Conservation (phyloP, 2,113 vertebrate species). For the Struthidea cinerea region DNA sequence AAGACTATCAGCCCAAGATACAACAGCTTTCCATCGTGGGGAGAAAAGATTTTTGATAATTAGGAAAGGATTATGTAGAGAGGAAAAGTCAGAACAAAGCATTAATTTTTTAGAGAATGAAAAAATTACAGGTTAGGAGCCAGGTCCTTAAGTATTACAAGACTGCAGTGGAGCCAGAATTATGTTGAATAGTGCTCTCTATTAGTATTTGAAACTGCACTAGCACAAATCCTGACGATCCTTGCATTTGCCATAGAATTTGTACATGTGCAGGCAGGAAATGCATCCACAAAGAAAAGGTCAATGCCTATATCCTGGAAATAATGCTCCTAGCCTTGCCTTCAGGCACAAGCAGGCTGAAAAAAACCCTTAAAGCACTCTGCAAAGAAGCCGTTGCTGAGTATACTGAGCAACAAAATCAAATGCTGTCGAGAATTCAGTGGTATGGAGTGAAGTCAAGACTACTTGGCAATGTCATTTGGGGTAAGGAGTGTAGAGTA, state of each 20-base stretch:
- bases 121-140: background rate
- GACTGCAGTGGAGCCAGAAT: background rate
- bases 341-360: background rate
- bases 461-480: background rate
- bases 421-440: background rate
- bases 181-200: background rate
- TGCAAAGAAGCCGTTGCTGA: background rate
- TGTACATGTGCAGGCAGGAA: background rate
- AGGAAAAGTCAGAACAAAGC: background rate
- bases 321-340: background rate
- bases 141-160: background rate
- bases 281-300: background rate
- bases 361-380: background rate
- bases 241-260: background rate
- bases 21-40: background rate
- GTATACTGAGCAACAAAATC: background rate
- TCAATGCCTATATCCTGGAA: background rate
- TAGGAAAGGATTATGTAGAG: background rate
- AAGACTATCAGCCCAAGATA: background rate
- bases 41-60: background rate
- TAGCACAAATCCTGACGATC: background rate
- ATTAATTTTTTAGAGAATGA: background rate
- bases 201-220: background rate
- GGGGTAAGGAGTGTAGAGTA: background rate
- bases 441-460: background rate